Evolutionary conservation across 2,113 vertebrate genomes (phyloP).

Genomic region (Pseudorhombus dupliciocellatus): DNA sequence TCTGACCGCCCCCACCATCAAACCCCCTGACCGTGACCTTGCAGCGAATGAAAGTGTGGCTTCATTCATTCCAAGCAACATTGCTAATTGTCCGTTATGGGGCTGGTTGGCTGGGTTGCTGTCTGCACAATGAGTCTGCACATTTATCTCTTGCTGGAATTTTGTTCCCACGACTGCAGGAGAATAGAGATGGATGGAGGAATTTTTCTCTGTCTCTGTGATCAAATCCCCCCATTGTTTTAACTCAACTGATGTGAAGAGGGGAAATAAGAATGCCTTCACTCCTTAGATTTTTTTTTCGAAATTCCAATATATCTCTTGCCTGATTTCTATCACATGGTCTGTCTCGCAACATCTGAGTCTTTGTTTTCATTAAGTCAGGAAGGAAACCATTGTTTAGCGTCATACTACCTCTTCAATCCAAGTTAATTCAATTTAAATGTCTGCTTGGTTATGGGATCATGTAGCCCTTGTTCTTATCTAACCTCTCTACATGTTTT

Average conservation of each 20-base stretch:
- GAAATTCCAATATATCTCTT: not conserved
- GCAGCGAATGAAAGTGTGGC: not conserved
- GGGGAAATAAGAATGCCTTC: too few species aligned
- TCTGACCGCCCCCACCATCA: too few species aligned
- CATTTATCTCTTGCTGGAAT: not conserved
- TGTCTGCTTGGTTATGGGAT: conserved; percentile 25
- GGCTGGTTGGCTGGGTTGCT: not conserved
- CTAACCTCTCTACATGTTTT: conserved; percentile 27
- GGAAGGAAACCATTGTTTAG: conserved; percentile 19
- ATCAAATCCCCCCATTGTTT: too few species aligned
- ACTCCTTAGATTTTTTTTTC: not conserved
- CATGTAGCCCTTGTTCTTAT: conserved; percentile 4
- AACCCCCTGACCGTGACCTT: not conserved
- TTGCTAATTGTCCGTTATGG: not conserved
- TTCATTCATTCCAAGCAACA: not conserved
- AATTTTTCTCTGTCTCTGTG: too few species aligned
- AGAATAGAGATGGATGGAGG: not conserved
- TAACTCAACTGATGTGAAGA: too few species aligned
- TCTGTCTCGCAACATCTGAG: conserved; percentile 21
- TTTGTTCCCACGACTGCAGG: not conserved
- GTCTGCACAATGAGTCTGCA: not conserved
- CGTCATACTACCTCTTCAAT: not conserved
- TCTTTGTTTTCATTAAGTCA: conserved; percentile 10
- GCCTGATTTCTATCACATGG: not conserved
- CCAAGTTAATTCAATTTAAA: conserved; percentile 18